Base-by-base conservation (phyloP, 1,140 invertebrate genomes). In the Drosophila kanapiae region DNA sequence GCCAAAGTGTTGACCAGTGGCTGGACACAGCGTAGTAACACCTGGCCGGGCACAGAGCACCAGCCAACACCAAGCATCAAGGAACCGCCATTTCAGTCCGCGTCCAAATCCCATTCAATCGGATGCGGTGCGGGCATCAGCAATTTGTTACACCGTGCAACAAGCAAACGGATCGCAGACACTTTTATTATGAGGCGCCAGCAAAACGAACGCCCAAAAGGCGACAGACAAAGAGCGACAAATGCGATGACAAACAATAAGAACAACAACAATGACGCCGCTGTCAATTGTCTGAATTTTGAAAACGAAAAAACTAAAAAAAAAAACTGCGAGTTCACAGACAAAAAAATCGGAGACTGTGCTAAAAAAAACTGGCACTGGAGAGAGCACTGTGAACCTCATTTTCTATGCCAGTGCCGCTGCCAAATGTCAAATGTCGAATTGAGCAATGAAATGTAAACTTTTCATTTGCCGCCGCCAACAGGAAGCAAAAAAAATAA, bases 361-460 rank as follows among this genome's bases (percentile, higher is more conserved):
- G 53, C 4, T 58, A 53, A 71, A 76, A 78, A 35, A 35, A 42
- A 16, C 69, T 75, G 67, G 67, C 62, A 76, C 51, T 49, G 42
- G 29, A 23, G 23, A 23, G 62, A 45, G 60, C 67, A 63, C 65
- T 82, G 64, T 74, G 68, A 87, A 71, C 54, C 84, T 87, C 84
- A 87, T 87, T 87, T 87, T 83, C 84, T 87, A 88, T 87, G 84
- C 84, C 67, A 79, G 33, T 82, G 80, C 84, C 57, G 75, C 64
- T 87, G 84, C 80, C 84, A 88, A 87, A 88, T 87, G 84, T 87
- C 84, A 88, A 80, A 72, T 72, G 69, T 53, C 69, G 80, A 87
- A 87, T 88, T 88, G 84, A 80, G 81, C 84, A 88, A 84, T 88
- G 81, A 87, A 87, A 88, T 88, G 84, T 88, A 80, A 84, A 80